Conservation (phyloP, 2,797 vertebrate genomes). For the Heteromormyrus szaboi region DNA sequence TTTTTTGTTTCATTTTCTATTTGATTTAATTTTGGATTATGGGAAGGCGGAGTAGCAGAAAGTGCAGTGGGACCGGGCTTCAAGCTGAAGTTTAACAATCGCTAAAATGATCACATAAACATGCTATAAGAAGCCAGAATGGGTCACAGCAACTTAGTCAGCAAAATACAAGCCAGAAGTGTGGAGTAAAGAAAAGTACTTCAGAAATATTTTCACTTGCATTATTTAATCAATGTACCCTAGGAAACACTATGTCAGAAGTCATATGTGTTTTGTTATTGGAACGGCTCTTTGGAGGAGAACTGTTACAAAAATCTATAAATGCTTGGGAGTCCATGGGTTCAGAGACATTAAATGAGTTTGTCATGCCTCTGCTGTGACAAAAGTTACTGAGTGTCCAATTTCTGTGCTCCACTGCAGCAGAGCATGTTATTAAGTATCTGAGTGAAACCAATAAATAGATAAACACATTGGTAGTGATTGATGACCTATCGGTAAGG, state of each 20-base stretch:
- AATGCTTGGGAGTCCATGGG: not conserved
- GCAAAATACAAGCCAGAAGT: not conserved
- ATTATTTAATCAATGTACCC: constrained; percentile 41
- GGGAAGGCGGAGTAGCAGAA: not conserved
- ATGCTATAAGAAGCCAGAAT: not conserved
- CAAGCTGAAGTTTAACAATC: not conserved
- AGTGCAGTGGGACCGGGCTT: not conserved
- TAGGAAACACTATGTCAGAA: constrained; percentile 37
- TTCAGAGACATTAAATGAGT: constrained; percentile 20
- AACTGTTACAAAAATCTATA: constrained; percentile 26
- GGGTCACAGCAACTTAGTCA: not conserved
- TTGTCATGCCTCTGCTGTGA: constrained; percentile 36
- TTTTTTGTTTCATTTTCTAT: not conserved
- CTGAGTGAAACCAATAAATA: constrained; percentile 32
- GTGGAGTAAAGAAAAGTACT: constrained; percentile 19
- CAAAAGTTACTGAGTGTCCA: constrained; percentile 25
- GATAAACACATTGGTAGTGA: constrained; percentile 26
- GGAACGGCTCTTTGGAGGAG: not conserved
- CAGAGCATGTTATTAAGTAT: constrained; percentile 28
- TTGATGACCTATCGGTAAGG: constrained; percentile 28
- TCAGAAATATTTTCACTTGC: constrained; percentile 31
- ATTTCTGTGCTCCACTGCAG: constrained; percentile 18
- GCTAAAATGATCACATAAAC: not conserved
- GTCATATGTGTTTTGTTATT: constrained; percentile 28
- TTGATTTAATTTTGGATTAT: not conserved